These are phyloP conservation scores for Pantherophis guttatus DNA, from an alignment of 2,113 vertebrate genomes.

Conservation along the genomic window DNA sequence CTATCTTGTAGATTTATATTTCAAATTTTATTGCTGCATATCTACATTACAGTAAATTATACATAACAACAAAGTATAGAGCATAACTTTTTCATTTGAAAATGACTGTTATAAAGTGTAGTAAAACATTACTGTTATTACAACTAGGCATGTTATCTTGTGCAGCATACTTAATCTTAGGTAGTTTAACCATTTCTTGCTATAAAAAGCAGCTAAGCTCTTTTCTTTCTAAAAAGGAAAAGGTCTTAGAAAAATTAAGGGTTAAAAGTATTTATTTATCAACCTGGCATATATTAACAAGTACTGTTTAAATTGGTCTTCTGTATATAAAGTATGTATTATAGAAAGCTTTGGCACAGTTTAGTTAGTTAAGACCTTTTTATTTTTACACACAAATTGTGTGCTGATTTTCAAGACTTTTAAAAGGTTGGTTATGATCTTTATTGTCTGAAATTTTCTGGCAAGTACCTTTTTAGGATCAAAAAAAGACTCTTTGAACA, in stretches of 20 bases:
- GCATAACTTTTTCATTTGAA: not conserved
- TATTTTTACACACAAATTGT: not conserved
- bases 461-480: not conserved
- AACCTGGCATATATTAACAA: not conserved
- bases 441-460: not conserved
- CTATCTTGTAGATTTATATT: not conserved
- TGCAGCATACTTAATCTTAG: not conserved
- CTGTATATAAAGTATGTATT: not conserved
- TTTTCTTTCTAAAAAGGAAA: not conserved
- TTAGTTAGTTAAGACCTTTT: not conserved
- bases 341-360: not conserved
- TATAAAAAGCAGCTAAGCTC: not conserved
- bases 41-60: not conserved
- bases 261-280: not conserved
- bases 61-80: not conserved
- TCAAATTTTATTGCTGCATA: not conserved
- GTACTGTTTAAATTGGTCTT: not conserved
- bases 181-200: not conserved
- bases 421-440: not conserved
- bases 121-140: not conserved
- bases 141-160: not conserved
- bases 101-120: not conserved
- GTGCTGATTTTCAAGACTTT: not conserved
- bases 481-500: conserved; percentile 14
- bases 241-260: not conserved